Conservation (phyloP, 2,797 vertebrate genomes). For the Peromyscus aztecus region DNA sequence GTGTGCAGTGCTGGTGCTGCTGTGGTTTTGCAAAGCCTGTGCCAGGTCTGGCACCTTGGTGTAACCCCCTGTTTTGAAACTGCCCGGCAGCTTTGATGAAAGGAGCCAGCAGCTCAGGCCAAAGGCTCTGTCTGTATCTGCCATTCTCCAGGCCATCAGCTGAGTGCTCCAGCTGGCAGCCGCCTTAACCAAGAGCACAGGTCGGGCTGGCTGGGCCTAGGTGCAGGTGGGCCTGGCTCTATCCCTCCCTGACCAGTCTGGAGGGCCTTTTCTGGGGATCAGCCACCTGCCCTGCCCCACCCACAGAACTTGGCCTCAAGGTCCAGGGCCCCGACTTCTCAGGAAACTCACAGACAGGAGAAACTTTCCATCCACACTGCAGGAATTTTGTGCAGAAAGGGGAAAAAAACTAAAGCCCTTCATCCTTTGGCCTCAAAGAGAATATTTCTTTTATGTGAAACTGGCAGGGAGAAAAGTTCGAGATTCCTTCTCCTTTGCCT, state of each 20-base stretch:
- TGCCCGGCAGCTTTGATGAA: conserved; percentile 51
- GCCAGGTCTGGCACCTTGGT: conserved; percentile 56
- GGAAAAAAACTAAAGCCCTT: conserved; percentile 82
- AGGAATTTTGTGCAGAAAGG: conserved; percentile 74
- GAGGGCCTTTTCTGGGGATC: conserved; percentile 69
- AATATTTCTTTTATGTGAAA: conserved; percentile 88
- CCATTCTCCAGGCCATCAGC: neutral
- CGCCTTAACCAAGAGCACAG: neutral
- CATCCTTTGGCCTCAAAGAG: conserved; percentile 87
- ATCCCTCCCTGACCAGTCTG: conserved; percentile 43
- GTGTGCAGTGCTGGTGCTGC: neutral
- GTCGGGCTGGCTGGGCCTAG: neutral
- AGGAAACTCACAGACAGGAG: conserved; percentile 85
- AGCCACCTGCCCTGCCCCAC: conserved; percentile 83
- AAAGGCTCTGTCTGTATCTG: conserved; percentile 55
- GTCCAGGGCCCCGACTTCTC: conserved; percentile 65
- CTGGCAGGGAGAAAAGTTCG: conserved; percentile 84
- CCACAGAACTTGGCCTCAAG: conserved; percentile 47
- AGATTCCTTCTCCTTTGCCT: conserved; percentile 86
- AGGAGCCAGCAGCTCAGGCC: conserved; percentile 39
- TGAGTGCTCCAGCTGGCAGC: neutral
- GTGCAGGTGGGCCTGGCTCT: conserved; percentile 19
- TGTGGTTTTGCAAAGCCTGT: neutral
- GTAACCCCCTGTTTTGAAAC: conserved; percentile 39
- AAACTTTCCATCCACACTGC: conserved; percentile 88